Evolutionary conservation across 2,888 invertebrate species (phyloP), one percentile per base, ranked within the genome.

Genomic region (Copidosoma aretas): DNA sequence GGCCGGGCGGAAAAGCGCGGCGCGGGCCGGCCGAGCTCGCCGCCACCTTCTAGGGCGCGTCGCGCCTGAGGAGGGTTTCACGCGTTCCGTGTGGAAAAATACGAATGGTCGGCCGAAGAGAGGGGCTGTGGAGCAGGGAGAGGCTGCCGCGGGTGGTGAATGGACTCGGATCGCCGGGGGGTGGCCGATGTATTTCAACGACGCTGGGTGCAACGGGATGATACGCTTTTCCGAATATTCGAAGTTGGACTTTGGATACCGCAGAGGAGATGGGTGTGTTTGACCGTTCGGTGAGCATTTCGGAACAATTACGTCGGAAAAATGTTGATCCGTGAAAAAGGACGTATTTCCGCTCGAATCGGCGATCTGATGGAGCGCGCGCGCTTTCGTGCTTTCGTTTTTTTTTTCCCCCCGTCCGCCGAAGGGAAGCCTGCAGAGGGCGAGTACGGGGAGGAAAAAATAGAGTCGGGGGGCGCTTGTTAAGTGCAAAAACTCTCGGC

Each of bases 401-500:
- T 24, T 56, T 56, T 56, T 25, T 25, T 25, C 17, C 15, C 24
- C 24, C n/a, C 8, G 32, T 32, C 32, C 8, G 8, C 8, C 8
- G 32, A 32, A 32, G 32, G 3, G 32, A 25, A 10, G 10, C 3
- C n/a, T n/a, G n/a, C 19, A 19, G 46, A 21, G 43, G 12, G 10
- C 21, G 46, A 53, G 17, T 19, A 59, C 57, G 53, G 15, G 43
- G 21, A 14, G 39, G 24, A 32, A 61, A 52, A 22, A 57, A 64
- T 17, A 65, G 51, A 60, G 43, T 57, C 52, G 52, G 52, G 52
- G 57, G 57, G 22, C 10, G 57, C 60, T 70, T 21, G 60, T 70
- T 63, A 60, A 64, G 63, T 60, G 56, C 59, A 49, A 70, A 70
- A 64, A 60, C 59, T 67, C 56, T 67, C 56, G 60, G 51, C 46